Evolutionary conservation across 2,113 vertebrate species (phyloP), one percentile per base, ranked within the genome.

Genomic region (Sander vitreus): DNA sequence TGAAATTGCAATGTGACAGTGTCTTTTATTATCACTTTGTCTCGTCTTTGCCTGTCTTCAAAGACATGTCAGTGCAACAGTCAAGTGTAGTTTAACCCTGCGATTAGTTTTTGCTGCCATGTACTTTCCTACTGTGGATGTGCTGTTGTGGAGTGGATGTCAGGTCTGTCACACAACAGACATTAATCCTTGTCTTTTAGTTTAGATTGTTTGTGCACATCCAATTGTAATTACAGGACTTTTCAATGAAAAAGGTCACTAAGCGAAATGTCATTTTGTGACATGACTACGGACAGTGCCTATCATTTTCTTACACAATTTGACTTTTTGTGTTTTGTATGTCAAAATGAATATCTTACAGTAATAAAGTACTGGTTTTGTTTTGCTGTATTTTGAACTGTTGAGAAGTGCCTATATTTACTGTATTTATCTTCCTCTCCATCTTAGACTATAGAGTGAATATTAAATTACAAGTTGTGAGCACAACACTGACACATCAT

Each of bases 51-150:
- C 85, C 69, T 62, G 72, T 81, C 67, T 86, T 88, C 84, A 88
- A 76, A 91, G 84, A 84, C 62, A 54, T 62, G 83, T 89, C 85
- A 81, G 63, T 6, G 11, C 63, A 12, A 59, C 43, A 85, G 70
- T 88, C 85, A 87, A 85, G 72, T 86, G 76, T 23, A 73, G 73
- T 84, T 88, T 86, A 89, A 90, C 79, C 85, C 83, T 77, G 69
- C 80, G 85, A 93, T 93, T 93, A 89, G 76, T 83, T 86, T 87
- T 80, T 10, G 3, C 83, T 62, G 64, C 75, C 80, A n/a, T 83
- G 76, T 83, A 66, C 65, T 81, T 65, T 85, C 53, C 76, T 23
- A 10, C 75, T 59, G 60, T 39, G 69, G 65, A 60, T 72, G 58
- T 74, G 71, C 76, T 59, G 69, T 75, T 74, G 15, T 43, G 45